These are phyloP conservation scores for Pygmarrhopalites habei DNA, from an alignment of 1,140 invertebrate genomes.

Conservation along the genomic window DNA sequence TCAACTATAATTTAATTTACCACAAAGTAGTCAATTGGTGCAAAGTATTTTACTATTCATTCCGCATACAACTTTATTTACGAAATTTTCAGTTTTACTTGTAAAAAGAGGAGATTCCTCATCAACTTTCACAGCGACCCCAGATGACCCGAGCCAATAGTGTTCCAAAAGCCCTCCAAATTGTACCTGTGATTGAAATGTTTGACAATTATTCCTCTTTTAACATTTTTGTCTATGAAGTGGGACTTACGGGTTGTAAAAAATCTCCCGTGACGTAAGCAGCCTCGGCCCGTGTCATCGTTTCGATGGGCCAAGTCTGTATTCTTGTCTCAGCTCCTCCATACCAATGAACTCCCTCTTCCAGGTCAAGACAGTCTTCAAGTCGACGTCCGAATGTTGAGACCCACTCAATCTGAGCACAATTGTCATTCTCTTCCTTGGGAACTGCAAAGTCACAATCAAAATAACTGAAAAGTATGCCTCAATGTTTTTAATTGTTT, in stretches of 20 bases:
- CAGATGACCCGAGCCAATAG: conserved; percentile 66
- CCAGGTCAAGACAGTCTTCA: not conserved
- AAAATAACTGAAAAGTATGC: too few species aligned
- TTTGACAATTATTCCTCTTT: too few species aligned
- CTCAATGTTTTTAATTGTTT: too few species aligned
- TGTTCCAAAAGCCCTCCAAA: conserved; percentile 57
- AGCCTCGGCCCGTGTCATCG: conserved; percentile 34
- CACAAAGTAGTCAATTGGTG: not conserved
- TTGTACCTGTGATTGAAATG: conserved; percentile 31
- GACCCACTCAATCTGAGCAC: not conserved
- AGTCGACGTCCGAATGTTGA: not conserved
- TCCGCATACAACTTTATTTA: not conserved
- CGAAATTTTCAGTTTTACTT: conserved; percentile 45
- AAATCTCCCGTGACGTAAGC: conserved; percentile 41
- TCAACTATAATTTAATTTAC: not conserved
- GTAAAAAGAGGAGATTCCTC: conserved; percentile 60
- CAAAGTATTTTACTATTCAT: not conserved
- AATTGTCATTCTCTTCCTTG: not conserved
- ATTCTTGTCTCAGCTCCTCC: conserved; percentile 30
- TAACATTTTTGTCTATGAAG: too few species aligned
- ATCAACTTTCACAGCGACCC: conserved; percentile 56
- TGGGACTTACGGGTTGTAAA: not conserved
- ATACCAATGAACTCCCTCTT: not conserved
- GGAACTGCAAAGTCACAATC: too few species aligned
- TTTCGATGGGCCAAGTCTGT: conserved; percentile 47